Evolutionary conservation across 1,140 invertebrate genomes (phyloP).

Genomic region (Archivesica marissinica): DNA sequence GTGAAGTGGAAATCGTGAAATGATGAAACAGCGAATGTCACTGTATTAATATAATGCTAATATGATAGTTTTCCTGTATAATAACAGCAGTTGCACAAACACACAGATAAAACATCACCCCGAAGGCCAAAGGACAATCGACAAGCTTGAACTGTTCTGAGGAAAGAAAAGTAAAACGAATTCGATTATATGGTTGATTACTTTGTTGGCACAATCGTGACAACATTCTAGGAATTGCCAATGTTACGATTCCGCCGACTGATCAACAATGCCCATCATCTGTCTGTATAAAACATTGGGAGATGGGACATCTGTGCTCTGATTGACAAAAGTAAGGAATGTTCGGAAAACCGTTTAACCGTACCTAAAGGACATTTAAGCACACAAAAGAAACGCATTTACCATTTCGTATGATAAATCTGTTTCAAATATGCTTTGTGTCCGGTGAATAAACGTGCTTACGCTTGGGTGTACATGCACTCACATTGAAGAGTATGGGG

Average conservation of each 20-base stretch:
- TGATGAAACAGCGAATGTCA: background rate
- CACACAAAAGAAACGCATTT: background rate
- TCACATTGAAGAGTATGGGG: too few relatives aligned
- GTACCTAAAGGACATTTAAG: background rate
- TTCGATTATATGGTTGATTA: conserved; percentile 5
- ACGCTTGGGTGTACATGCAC: too few relatives aligned
- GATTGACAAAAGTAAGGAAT: background rate
- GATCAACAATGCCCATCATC: background rate
- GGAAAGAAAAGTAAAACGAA: background rate
- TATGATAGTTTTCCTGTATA: too few relatives aligned
- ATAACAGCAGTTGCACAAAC: too few relatives aligned
- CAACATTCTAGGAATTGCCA: background rate
- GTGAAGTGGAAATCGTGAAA: background rate
- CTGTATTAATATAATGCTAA: too few relatives aligned
- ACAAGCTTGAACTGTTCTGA: too few relatives aligned
- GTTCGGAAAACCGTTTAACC: too few relatives aligned
- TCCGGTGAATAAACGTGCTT: too few relatives aligned
- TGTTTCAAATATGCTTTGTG: background rate
- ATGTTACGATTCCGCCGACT: background rate
- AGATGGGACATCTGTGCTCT: background rate
- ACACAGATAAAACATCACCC: too few relatives aligned
- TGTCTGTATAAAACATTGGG: background rate
- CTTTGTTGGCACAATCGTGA: background rate
- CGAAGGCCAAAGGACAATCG: too few relatives aligned
- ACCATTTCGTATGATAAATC: background rate